phyloP scores from a whole-genome alignment of 2,113 vertebrate species.

The Istiophorus platypterus region DNA sequence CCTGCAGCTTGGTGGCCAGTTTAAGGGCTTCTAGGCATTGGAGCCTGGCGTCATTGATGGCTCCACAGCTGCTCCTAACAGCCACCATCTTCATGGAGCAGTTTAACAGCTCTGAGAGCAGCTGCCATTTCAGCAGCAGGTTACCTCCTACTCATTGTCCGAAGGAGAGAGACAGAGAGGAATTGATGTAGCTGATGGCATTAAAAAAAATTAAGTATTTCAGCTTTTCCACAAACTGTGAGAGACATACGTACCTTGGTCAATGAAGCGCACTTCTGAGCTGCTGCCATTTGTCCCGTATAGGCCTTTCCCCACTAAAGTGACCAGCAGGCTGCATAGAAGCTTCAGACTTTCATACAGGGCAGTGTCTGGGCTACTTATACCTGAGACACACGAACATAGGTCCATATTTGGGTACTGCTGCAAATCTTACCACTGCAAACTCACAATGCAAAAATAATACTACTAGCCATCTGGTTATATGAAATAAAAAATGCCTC shows the following conservation, averaged over 20 bases:
- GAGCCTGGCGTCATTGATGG: slow-evolving; percentile 88
- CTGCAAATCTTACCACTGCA: background rate
- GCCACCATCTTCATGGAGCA: slow-evolving; percentile 87
- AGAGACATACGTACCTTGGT: slow-evolving; percentile 82
- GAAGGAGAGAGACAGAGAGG: background rate
- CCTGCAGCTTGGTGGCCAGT: slow-evolving; percentile 89
- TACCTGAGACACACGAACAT: slow-evolving; percentile 79
- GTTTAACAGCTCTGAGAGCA: slow-evolving; percentile 88
- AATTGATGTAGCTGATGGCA: background rate
- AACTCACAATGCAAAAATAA: background rate
- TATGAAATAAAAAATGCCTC: background rate
- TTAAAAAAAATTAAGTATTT: background rate
- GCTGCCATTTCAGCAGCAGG: slow-evolving; percentile 91
- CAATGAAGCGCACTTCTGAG: slow-evolving; percentile 79
- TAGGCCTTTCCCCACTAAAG: slow-evolving; percentile 85
- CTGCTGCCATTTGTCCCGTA: slow-evolving; percentile 71
- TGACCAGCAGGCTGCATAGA: slow-evolving; percentile 88
- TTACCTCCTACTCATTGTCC: slow-evolving; percentile 85
- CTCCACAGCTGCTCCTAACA: slow-evolving; percentile 83
- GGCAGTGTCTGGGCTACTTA: slow-evolving; percentile 85
- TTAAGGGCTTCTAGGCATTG: slow-evolving; percentile 91
- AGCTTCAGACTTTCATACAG: slow-evolving; percentile 89
- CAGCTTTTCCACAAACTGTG: background rate
- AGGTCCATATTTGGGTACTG: background rate
- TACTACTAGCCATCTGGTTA: background rate